Base-by-base conservation (phyloP, 2,113 vertebrate genomes). In the Lophotis ruficrista region DNA sequence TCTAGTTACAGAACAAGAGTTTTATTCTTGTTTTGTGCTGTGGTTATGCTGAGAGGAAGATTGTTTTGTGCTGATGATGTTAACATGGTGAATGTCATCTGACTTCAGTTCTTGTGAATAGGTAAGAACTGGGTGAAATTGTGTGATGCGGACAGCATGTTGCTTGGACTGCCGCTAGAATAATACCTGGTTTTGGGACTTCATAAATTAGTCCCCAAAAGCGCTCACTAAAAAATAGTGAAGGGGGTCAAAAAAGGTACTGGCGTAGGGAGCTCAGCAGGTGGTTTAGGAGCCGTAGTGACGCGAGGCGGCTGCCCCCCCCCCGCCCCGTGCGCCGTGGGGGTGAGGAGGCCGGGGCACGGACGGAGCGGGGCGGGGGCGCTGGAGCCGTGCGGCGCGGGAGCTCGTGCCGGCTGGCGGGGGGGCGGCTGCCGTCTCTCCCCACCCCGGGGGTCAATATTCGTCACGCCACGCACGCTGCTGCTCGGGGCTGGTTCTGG, bases 381-480 rank as follows among this genome's bases (percentile, higher is more conserved):
- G 28, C 0, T 75, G 64, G 64, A 10, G 30, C 41, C 41, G 41
- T 43, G 41, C 41, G 41, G 41, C 16, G 41, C 41, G 35, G 10
- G 5, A 3, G 53, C 53, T 16, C 15, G 24, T 12, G 83, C 75
- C 11, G 93, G 18, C 72, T 27, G 76, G 47, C 51, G 28, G 56
- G 12, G 14, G 80, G 18, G 7, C 35, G 33, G 33, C 81, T 2
- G 51, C 4, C 35, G 33, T 14, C 56, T 56, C 43, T 69, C 92
- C 41, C 83, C 78, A 20, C 61, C 61, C 61, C 76, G 37, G 47
- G 6, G 79, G 84, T 79, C 4, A 75, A 37, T 66, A 35, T 15
- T 61, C 75, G 27, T 64, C 83, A 3, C 47, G 43, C 24, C 43
- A 3, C 22, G 0, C 0, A 3, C 35, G 0, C 12, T 1, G 87